A percentile compares a stretch with the other conserved stretches of the same genome.
Conservation (phyloP, 2,888 invertebrate genomes). For the Phortica okadai region DNA sequence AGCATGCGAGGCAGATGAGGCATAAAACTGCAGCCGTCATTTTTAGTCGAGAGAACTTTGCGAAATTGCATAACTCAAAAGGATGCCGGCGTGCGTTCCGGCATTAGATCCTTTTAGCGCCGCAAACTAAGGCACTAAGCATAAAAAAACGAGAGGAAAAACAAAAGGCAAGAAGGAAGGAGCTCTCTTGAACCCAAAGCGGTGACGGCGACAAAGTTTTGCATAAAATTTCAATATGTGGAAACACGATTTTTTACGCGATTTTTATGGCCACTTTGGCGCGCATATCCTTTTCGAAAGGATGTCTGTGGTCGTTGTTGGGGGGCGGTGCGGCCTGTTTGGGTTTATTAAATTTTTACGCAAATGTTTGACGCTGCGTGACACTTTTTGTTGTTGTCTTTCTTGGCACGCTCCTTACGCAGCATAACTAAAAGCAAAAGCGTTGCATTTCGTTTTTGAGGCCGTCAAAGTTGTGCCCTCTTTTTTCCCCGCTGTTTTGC, state of each 20-base stretch:
- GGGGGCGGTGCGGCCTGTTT: slow-evolving; percentile 32
- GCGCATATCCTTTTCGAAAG: background rate
- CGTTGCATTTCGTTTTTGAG: background rate
- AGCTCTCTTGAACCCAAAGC: background rate
- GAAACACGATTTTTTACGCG: slow-evolving; percentile 10
- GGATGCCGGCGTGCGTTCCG: background rate
- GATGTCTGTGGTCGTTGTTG: background rate
- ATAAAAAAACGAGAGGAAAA: background rate
- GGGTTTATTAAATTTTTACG: slow-evolving; percentile 68
- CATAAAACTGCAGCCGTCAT: background rate
- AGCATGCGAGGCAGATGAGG: background rate
- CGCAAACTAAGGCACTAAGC: too few relatives aligned
- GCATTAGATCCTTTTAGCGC: too few relatives aligned
- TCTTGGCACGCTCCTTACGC: background rate
- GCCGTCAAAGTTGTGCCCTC: background rate
- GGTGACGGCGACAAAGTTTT: slow-evolving; percentile 25
- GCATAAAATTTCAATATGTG: slow-evolving; percentile 20
- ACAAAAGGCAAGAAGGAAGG: background rate
- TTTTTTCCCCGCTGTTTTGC: background rate
- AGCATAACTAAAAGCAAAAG: background rate
- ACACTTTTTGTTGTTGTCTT: background rate
- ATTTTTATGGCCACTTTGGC: slow-evolving; percentile 15
- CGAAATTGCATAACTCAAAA: background rate
- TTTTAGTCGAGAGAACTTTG: background rate
- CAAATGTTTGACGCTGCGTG: slow-evolving; percentile 50